Evolutionary conservation across 2,888 invertebrate genomes (phyloP).

Genomic region (Agonopterix alstromeriana): DNA sequence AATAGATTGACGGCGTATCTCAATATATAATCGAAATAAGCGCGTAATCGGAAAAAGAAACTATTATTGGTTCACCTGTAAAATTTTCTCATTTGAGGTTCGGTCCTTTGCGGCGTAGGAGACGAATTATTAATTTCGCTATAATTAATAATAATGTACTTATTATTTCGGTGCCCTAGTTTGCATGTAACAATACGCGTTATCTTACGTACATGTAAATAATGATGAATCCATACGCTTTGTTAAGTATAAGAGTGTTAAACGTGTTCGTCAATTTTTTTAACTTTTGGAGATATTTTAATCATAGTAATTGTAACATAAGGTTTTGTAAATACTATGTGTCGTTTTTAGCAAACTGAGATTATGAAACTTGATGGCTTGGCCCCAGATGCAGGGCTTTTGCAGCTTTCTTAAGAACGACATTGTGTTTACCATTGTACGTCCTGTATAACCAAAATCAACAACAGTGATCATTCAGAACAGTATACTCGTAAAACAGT

Average conservation of each 20-base stretch:
- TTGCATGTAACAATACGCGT: conserved; percentile 61
- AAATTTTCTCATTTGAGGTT: no score
- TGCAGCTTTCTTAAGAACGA: no score
- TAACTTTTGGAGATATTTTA: conserved; percentile 63
- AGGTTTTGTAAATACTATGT: conserved; percentile 20
- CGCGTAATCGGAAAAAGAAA: no score
- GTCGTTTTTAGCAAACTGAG: conserved; percentile 51
- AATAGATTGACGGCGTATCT: no score
- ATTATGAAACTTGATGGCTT: conserved; percentile 39
- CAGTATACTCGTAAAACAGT: no score
- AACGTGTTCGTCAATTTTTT: conserved; percentile 71
- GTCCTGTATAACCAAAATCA: no score
- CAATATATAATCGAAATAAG: no score
- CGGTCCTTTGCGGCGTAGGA: no score
- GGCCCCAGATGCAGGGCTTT: conserved; percentile 16
- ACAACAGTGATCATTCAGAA: no score
- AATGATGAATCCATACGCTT: conserved; percentile 74
- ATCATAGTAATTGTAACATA: conserved; percentile 38
- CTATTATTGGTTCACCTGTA: no score
- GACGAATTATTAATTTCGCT: conserved; percentile 24
- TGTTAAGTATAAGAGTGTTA: conserved; percentile 71
- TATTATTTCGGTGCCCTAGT: conserved; percentile 62
- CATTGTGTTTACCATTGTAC: no score
- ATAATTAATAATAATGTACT: conserved; percentile 47
- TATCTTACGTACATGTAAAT: conserved; percentile 64